phyloP scores from a whole-genome alignment of 2,797 vertebrate genomes.

The Pelodytes ibericus region DNA sequence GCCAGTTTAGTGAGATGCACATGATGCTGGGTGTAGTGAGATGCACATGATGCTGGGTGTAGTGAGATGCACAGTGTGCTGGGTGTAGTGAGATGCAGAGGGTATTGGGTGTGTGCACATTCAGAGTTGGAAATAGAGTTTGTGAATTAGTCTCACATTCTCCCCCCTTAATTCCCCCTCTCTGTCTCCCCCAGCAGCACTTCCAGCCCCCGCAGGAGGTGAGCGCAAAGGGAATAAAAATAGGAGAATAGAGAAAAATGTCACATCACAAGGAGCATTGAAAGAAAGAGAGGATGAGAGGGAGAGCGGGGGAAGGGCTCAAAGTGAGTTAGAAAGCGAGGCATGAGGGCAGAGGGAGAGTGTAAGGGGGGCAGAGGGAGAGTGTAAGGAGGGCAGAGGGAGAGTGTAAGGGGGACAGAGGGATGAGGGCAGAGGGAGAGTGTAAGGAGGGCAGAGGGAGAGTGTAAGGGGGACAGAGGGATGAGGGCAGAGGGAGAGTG shows the following conservation, averaged over 20 bases:
- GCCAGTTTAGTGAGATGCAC: too few species aligned
- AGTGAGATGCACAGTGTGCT: background rate
- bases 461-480: too few species aligned
- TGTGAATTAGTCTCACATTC: background rate
- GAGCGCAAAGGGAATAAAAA: background rate
- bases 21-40: too few species aligned
- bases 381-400: too few species aligned
- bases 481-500: too few species aligned
- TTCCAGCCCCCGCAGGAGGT: conserved; percentile 38
- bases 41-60: background rate
- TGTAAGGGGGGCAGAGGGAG: too few species aligned
- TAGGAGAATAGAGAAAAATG: conserved; percentile 22
- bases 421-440: too few species aligned
- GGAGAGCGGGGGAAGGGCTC: background rate
- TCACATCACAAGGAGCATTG: background rate
- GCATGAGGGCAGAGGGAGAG: background rate
- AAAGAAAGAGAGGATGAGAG: background rate
- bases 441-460: too few species aligned
- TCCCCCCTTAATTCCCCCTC: background rate
- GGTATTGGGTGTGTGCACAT: too few species aligned
- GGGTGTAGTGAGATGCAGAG: background rate
- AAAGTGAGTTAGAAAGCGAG: background rate
- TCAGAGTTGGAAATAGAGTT: background rate
- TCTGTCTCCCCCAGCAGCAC: background rate
- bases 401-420: too few species aligned